Base-by-base conservation (phyloP, 1,140 invertebrate genomes). In the Anastrepha ludens region DNA sequence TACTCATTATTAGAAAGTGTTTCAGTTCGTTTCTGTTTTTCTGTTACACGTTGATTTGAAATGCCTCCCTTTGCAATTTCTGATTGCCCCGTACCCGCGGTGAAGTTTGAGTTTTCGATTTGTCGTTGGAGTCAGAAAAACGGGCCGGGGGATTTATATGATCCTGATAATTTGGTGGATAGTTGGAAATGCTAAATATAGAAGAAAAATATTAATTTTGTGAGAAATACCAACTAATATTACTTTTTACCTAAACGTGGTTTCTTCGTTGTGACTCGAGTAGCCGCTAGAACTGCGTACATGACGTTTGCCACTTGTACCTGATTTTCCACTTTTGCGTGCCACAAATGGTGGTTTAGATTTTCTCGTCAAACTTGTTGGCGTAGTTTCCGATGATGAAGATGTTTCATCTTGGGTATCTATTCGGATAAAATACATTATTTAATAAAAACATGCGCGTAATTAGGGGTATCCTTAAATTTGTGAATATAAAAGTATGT, bases 211-310 rank as follows among this genome's bases (percentile, higher is more conserved):
- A 81, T 62, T 60, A 74, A 87, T 55, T 78, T 62, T 64, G 5
- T 58, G 70, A 62, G 7, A 55, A 87, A 78, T 60, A 20, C 55
- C 29, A 29, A 29, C 29, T 60, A 17, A n/a, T 78, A 39, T 87
- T 67, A 64, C 13, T 17, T 65, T 2, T 93, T 93, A 96, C 96
- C 95, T 96, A 94, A 97, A 97, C n/a, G 96, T 96, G 70, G 96
- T 97, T 93, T 97, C 96, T 92, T 97, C 96, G 90, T 96, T 96
- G 93, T 97, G 96, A 93, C 96, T 96, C 88, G 96, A 96, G 91
- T 97, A 97, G 9, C 96, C 96, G 92, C 95, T 96, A 90, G 95
- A 96, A 90, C 95, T 96, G 88, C 96, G 94, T 86, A 96, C 96
- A 90, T 96, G 95, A 17, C 96, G 91, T 90, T 96, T 89, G 92